Conservation (phyloP, 2,888 invertebrate genomes). For the Acanthopleura granulata region DNA sequence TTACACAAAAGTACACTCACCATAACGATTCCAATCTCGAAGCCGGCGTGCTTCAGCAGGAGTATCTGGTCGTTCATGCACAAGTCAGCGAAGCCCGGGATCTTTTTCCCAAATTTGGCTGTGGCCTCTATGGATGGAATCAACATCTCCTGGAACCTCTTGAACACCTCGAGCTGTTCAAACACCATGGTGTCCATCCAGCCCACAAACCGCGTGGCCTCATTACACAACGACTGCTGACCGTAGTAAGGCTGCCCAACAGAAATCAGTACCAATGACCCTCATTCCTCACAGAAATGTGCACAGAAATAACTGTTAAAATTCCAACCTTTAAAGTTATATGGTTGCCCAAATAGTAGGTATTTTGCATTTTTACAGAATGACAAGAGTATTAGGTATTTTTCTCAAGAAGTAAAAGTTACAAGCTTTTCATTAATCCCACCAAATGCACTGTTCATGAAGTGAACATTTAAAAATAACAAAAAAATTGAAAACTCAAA, state of each 20-base stretch:
- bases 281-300: too few species aligned
- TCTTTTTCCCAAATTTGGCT: slow-evolving; percentile 64
- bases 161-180: slow-evolving; percentile 42
- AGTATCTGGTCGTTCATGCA: slow-evolving; percentile 60
- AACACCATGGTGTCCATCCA: slow-evolving; percentile 34
- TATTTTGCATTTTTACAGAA: too few species aligned
- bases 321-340: too few species aligned
- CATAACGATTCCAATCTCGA: slow-evolving; percentile 60
- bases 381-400: too few species aligned
- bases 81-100: slow-evolving; percentile 59
- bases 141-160: slow-evolving; percentile 55
- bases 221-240: background rate
- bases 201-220: background rate
- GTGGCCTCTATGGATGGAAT: slow-evolving; percentile 59
- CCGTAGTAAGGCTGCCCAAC: background rate
- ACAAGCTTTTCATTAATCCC: too few species aligned
- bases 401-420: too few species aligned
- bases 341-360: too few species aligned
- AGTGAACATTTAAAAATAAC: too few species aligned
- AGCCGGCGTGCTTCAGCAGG: slow-evolving; percentile 63
- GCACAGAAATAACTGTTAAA: too few species aligned
- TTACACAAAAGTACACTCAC: slow-evolving; percentile 36
- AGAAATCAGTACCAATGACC: too few species aligned
- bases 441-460: too few species aligned
- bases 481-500: too few species aligned